A percentile compares a stretch with the other conserved stretches of the same genome.
Conservation (phyloP, 2,113 vertebrate species). For the Dromaius novaehollandiae region DNA sequence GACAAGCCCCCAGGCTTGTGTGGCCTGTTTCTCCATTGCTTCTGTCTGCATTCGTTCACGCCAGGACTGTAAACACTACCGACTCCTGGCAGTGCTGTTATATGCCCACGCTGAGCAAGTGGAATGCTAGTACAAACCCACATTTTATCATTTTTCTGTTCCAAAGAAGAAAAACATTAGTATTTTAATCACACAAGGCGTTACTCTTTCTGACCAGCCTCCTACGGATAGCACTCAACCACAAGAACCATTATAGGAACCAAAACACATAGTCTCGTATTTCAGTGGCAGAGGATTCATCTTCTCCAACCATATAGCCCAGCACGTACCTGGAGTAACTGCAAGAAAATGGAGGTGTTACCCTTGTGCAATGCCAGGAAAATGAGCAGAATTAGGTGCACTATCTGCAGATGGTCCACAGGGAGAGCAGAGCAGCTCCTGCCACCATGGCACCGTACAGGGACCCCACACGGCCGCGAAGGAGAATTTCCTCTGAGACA, state of each 20-base stretch:
- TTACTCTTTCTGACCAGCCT: not conserved
- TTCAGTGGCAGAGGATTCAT: not conserved
- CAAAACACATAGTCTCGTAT: not conserved
- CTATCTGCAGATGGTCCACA: not conserved
- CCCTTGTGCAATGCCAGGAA: not conserved
- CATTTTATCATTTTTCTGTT: not conserved
- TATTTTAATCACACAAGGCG: not conserved
- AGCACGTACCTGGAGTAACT: not conserved
- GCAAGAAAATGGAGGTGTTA: not conserved
- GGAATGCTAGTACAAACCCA: conserved; percentile 21
- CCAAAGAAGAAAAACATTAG: conserved; percentile 11
- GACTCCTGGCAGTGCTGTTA: conserved; percentile 29
- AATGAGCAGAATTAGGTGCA: not conserved
- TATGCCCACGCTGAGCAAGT: conserved; percentile 49
- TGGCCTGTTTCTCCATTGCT: conserved; percentile 27
- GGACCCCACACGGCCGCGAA: no score
- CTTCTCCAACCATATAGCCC: not conserved
- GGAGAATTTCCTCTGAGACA: no score
- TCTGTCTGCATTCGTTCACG: conserved; percentile 49
- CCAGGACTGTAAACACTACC: not conserved
- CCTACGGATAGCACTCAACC: not conserved
- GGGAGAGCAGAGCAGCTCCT: not conserved
- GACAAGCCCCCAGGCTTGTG: conserved; percentile 11
- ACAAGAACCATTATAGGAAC: not conserved
- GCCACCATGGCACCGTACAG: not conserved